Base-by-base conservation (phyloP, 92 coral and sea anemone genomes). In the Phymanthus crucifer region DNA sequence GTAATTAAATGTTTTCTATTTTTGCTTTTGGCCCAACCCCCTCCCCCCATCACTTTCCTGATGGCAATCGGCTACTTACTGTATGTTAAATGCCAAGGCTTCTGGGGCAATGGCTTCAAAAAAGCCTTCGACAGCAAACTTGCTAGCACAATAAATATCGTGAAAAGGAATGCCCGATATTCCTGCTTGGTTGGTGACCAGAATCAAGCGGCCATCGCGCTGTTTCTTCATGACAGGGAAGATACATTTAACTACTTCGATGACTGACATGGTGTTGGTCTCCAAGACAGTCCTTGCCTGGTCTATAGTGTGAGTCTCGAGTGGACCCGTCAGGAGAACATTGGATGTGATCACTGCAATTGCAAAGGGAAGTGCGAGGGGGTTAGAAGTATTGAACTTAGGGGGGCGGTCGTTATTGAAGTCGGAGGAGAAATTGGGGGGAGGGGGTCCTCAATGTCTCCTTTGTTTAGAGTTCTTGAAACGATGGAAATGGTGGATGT, bases 121-220 rank as follows among this genome's bases (percentile, higher is more conserved):
- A 56, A 95, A 91, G 29, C 99, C 99, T 73, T 95, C 97, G 16
- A 91, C 89, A n/a, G 99, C 99, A 87, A 95, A 95, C 78, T 91
- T 95, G 38, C 98, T 90, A 0, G 99, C 99, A 65, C 99, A 88
- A 71, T 95, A 95, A 76, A 94, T 91, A 19, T 87, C 91, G 68
- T 95, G 98, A 81, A 95, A 95, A 13, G 99, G 99, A 33, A 95
- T 83, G 23, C 99, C 99, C 32, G 71, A 65, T 31, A 95, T 89
- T 23, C 99, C 99, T 48, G 99, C 99, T 75, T 95, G 99, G 82
- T 94, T 95, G 58, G 91, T 93, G 13, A 94, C 84, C 27, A 95
- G 86, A 9, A 95, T 78, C 64, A 95, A 74, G 24, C 92, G 93
- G n/a, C 99, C 99, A 72, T 83, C 98, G 40, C 89, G 83, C 66